Conservation (phyloP, 2,888 invertebrate genomes). For the Nineta flava region DNA sequence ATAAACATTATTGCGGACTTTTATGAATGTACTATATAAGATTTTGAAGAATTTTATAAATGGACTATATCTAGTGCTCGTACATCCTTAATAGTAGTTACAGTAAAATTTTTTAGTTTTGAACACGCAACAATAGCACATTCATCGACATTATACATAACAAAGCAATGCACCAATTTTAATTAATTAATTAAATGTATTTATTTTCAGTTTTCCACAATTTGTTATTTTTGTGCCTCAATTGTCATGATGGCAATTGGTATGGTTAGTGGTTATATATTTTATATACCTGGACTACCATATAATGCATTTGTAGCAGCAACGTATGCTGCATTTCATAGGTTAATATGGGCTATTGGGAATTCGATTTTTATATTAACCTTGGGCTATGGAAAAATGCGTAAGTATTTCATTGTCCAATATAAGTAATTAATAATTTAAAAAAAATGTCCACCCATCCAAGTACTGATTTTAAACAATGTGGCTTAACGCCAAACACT, state of each 20-base stretch:
- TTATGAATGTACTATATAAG: no score
- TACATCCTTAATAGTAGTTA: background rate
- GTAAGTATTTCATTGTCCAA: slow-evolving; percentile 28
- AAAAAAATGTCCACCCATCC: no score
- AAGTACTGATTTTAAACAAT: no score
- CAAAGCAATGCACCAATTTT: no score
- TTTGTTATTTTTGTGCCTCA: background rate
- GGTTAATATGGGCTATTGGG: slow-evolving; percentile 37
- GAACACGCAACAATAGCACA: no score
- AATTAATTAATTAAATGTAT: no score
- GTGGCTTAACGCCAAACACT: no score
- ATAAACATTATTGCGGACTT: no score
- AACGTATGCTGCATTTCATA: slow-evolving; percentile 37
- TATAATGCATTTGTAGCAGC: slow-evolving; percentile 35
- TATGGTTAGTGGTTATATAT: slow-evolving; percentile 31
- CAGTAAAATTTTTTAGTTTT: no score
- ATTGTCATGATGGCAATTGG: background rate
- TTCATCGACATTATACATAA: no score
- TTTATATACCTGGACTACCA: slow-evolving; percentile 30
- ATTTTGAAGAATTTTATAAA: no score
- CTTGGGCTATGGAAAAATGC: slow-evolving; percentile 35
- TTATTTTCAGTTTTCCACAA: background rate
- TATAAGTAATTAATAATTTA: background rate
- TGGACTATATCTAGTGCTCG: no score
- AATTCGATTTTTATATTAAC: slow-evolving; percentile 32